Conservation (phyloP, 2,797 vertebrate species). For the Todus mexicanus region DNA sequence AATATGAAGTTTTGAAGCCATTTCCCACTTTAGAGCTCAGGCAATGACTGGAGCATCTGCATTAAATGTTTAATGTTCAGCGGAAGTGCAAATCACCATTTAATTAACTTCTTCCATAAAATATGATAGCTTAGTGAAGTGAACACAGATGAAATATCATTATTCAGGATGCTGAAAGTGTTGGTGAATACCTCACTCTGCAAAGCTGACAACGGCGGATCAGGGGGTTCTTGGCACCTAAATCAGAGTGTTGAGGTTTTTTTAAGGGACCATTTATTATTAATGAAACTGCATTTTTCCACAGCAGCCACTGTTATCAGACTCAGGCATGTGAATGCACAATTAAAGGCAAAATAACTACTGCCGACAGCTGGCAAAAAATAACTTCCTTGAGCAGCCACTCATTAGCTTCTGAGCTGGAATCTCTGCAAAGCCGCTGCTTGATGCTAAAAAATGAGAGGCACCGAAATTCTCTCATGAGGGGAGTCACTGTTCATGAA, state of each 20-base stretch:
- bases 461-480: neutral
- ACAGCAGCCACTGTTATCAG: neutral
- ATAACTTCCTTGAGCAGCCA: neutral
- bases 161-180: slow-evolving; percentile 13
- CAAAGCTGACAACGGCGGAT: slow-evolving; percentile 14
- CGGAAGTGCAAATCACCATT: slow-evolving; percentile 67
- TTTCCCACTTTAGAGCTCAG: slow-evolving; percentile 57
- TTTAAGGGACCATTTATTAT: neutral
- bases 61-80: slow-evolving; percentile 67
- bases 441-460: neutral
- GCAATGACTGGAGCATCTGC: slow-evolving; percentile 64
- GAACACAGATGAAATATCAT: slow-evolving; percentile 60
- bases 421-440: neutral
- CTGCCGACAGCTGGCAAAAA: slow-evolving; percentile 32
- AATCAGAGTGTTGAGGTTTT: neutral
- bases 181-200: neutral
- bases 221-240: neutral
- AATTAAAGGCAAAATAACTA: slow-evolving; percentile 32
- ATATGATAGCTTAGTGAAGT: slow-evolving; percentile 63
- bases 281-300: slow-evolving; percentile 3
- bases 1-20: slow-evolving; percentile 64
- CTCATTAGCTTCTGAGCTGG: neutral
- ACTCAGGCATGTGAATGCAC: neutral
- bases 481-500: neutral
- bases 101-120: slow-evolving; percentile 71